Conservation (phyloP, 2,113 vertebrate species). For the Lanius ludovicianus region DNA sequence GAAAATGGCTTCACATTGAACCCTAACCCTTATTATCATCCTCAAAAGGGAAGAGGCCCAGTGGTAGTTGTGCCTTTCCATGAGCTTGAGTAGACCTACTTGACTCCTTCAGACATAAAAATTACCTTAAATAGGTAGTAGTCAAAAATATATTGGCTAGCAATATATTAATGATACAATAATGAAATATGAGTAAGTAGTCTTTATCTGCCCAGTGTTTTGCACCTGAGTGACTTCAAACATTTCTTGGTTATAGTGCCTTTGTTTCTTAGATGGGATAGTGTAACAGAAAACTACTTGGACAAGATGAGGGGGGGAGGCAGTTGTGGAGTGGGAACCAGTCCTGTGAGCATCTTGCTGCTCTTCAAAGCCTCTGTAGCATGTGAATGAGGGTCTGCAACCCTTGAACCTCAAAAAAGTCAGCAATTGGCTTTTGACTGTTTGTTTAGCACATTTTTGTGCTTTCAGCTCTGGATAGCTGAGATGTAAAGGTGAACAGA, state of each 20-base stretch:
- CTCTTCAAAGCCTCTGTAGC: background rate
- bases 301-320: background rate
- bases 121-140: background rate
- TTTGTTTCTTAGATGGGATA: background rate
- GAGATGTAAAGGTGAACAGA: background rate
- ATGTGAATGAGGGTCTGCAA: background rate
- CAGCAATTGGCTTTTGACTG: background rate
- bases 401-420: background rate
- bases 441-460: background rate
- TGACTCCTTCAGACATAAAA: background rate
- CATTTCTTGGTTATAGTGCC: background rate
- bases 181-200: background rate
- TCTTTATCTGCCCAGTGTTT: background rate
- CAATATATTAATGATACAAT: background rate
- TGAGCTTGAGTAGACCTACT: background rate
- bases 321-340: background rate
- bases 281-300: background rate
- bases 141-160: background rate
- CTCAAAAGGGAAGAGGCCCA: background rate
- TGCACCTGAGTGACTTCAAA: background rate
- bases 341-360: background rate
- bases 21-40: background rate
- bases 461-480: background rate
- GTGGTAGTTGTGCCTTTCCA: background rate
- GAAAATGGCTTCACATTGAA: background rate